A percentile compares a stretch with the other conserved stretches of the same genome.
Conservation (phyloP, 2,797 vertebrate genomes). For the Hybognathus amarus region DNA sequence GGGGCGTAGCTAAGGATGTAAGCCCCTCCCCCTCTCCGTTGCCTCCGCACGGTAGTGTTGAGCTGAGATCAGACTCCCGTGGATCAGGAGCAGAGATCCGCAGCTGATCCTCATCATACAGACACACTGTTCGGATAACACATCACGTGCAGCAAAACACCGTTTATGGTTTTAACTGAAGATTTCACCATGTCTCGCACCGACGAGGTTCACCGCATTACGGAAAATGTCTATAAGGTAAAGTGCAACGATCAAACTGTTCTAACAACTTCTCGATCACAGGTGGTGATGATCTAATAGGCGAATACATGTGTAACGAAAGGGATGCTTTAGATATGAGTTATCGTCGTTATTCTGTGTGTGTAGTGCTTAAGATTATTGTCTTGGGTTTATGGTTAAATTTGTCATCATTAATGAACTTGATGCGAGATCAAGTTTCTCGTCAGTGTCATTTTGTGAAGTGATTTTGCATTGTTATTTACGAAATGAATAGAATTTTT, state of each 20-base stretch:
- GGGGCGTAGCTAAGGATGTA: not conserved
- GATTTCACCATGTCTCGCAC: constrained; percentile 91
- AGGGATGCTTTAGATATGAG: not conserved
- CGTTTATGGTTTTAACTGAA: constrained; percentile 89
- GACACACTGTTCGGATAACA: constrained; percentile 65
- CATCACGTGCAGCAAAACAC: constrained; percentile 57
- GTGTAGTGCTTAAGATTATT: not conserved
- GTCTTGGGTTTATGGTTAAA: not conserved
- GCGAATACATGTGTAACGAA: not conserved
- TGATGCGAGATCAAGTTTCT: not conserved
- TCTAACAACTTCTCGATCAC: constrained; percentile 68
- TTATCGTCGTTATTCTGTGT: not conserved
- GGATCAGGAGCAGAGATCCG: constrained; percentile 24
- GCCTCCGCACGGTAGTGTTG: not conserved
- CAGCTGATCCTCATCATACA: constrained; percentile 25
- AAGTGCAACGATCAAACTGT: constrained; percentile 63
- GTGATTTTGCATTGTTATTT: constrained; percentile 4
- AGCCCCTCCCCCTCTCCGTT: not conserved
- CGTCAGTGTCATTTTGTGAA: not conserved
- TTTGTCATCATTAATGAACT: not conserved
- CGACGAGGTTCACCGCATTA: constrained; percentile 95
- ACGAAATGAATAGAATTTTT: not conserved
- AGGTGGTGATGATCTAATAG: constrained; percentile 20
- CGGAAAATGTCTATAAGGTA: constrained; percentile 99
- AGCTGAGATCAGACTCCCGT: constrained; percentile 19